phyloP scores from a whole-genome alignment of 2,888 invertebrate genomes.

The Macrophya annulata region DNA sequence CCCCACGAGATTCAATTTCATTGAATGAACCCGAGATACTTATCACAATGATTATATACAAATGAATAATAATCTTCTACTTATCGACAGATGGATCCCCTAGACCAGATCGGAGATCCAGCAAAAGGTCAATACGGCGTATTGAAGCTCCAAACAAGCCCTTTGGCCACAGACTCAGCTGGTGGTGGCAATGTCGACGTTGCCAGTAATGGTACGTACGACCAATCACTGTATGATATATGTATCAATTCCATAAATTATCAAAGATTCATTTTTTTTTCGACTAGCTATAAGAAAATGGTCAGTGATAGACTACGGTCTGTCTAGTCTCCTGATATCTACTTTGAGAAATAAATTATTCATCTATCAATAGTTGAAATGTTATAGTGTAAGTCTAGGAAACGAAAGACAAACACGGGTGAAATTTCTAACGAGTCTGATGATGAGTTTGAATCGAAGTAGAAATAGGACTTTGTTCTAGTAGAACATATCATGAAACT shows the following conservation, averaged over 20 bases:
- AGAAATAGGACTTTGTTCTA: not conserved
- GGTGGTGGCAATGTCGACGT: constrained; percentile 67
- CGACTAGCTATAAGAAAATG: not conserved
- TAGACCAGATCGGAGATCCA: constrained; percentile 80
- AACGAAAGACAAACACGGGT: not conserved
- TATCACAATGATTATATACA: not conserved
- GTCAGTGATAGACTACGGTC: not conserved
- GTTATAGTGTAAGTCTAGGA: not conserved
- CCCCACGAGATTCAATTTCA: not conserved
- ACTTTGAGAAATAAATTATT: not conserved
- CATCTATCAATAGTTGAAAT: not conserved
- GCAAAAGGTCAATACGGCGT: constrained; percentile 87
- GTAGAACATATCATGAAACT: not conserved
- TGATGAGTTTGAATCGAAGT: not conserved
- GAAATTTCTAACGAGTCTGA: not conserved
- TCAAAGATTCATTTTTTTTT: not conserved
- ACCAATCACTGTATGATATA: not conserved
- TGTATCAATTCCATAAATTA: not conserved
- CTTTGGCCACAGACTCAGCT: constrained; percentile 77
- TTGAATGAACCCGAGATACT: not conserved
- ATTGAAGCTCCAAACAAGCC: constrained; percentile 88
- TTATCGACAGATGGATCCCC: constrained; percentile 83
- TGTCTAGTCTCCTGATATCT: not conserved
- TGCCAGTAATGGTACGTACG: constrained; percentile 30
- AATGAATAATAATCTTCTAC: not conserved